Evolutionary conservation across 2,888 invertebrate species (phyloP), one percentile per base, ranked within the genome.

Genomic region (Oxytorus armatus): DNA sequence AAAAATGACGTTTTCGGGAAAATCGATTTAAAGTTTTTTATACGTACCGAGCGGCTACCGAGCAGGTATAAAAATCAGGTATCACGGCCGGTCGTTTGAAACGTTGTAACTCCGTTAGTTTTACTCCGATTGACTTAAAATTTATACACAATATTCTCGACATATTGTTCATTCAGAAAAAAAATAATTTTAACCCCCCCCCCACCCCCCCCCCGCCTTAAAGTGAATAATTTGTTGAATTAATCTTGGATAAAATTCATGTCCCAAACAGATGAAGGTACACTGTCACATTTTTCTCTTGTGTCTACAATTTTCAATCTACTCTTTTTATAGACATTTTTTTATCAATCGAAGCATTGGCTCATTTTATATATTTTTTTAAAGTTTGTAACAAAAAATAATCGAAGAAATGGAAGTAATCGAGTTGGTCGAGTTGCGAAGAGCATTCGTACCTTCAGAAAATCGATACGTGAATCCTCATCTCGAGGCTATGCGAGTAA

Each of bases 381-480:
- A 23, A 16, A 10, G 7, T 29, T 57, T 18, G 7, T 68, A 16
- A 29, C 2, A 8, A 53, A 49, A 36, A 57, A 4, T 10, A 25
- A 66, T n/a, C n/a, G 57, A 59, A 66, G 3, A 61, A 78, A 82
- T 82, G 82, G 82, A 82, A 44, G 63, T 82, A 25, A 82, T 82
- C 55, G 82, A 82, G 80, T 55, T 82, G 39, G 73, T 55, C 1
- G 79, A 82, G 7, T 16, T 82, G 18, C 75, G 78, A 72, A 82
- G 77, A 33, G 73, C 79, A 3, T 82, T 82, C 14, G 42, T 79
- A 29, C 79, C 79, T 23, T 82, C 82, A 29, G 16, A 82, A 33
- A 72, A 68, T 53, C 79, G 82, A 53, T 82, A 82, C 57, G 33
- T 53, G 5, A 44, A 55, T 36, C 82, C 82, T 39, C 82, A 82